Base-by-base conservation (phyloP, 2,888 invertebrate species). In the Leptothorax acervorum region DNA sequence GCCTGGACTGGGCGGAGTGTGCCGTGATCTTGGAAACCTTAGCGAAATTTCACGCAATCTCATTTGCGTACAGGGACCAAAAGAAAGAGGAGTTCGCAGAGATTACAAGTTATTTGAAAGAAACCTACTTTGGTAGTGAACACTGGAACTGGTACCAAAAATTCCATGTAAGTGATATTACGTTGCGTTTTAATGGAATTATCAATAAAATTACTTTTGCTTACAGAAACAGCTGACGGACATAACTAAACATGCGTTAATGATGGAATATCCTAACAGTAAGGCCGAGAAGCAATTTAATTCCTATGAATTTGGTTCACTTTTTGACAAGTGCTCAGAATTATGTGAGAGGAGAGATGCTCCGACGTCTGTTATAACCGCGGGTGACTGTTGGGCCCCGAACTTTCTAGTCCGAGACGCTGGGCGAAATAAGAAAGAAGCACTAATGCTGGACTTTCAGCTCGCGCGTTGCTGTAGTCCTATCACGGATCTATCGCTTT, bases 381-480 rank as follows among this genome's bases (percentile, higher is more conserved):
- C 97, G 84, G 97, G 97, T 0, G 97, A 97, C 92, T 96, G 96
- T 57, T 97, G 97, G 97, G 96, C 96, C 0, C 97, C 97, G n/a
- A 97, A 97, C 92, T 97, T 97, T 89, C 93, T 97, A 0, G 96
- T 96, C 11, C 95, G 96, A 63, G 95, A 95, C 78, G 71, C 83
- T 4, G 70, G 89, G 0, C 63, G 62, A 23, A 86, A 87, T 9
- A 89, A 94, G 78, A 86, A 92, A 6, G 95, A 95, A 83, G 95
- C 96, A 0, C 96, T 96, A 89, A 95, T 97, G 84, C 96, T 97
- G 53, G 97, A 97, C 91, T 97, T 97, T 90, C 97, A 97, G 93
- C 92, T 97, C 65, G 94, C 96, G 0, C 95, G 95, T 86, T 96
- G 95, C 87, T 95, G 96, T 0, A 95, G 96, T 31, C 96, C 97